These are phyloP conservation scores for Coelogynopora nodosa DNA, from an alignment of 2,888 invertebrate species.

Conservation along the genomic window DNA sequence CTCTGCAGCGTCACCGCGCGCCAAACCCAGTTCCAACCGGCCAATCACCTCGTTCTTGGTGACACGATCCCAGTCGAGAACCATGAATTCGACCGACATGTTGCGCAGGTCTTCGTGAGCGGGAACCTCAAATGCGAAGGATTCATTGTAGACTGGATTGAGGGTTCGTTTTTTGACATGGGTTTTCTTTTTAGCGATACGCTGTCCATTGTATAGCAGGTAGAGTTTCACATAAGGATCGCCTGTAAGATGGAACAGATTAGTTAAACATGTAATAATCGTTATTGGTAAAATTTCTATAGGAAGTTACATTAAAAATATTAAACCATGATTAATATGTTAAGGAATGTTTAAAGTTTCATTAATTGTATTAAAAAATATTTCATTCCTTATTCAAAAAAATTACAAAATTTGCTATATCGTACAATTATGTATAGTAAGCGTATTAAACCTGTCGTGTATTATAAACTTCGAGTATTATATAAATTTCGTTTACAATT, in stretches of 20 bases:
- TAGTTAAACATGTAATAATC: too few species aligned
- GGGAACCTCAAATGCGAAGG: constrained; percentile 93
- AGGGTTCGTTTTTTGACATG: constrained; percentile 95
- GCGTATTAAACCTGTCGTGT: too few species aligned
- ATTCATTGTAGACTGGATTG: constrained; percentile 97
- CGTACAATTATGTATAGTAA: too few species aligned
- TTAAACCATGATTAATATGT: too few species aligned
- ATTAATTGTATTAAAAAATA: too few species aligned
- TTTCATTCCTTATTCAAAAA: too few species aligned
- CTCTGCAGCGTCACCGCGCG: constrained; percentile 25
- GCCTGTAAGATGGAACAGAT: constrained; percentile 44
- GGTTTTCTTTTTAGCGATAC: constrained; percentile 96
- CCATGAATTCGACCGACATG: constrained; percentile 79
- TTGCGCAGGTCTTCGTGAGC: constrained; percentile 72
- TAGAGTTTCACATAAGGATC: constrained; percentile 98
- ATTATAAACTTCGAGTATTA: too few species aligned
- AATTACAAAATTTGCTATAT: too few species aligned
- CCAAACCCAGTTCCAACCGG: constrained; percentile 77
- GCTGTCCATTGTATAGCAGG: constrained; percentile 89
- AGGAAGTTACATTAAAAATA: too few species aligned
- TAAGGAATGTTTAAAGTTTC: too few species aligned
- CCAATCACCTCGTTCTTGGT: constrained; percentile 99
- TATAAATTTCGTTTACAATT: too few species aligned
- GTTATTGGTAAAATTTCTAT: too few species aligned
- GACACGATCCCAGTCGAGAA: constrained; percentile 93